These are phyloP conservation scores for Aldrovandia affinis DNA, from an alignment of 2,797 vertebrate species.

Conservation along the genomic window DNA sequence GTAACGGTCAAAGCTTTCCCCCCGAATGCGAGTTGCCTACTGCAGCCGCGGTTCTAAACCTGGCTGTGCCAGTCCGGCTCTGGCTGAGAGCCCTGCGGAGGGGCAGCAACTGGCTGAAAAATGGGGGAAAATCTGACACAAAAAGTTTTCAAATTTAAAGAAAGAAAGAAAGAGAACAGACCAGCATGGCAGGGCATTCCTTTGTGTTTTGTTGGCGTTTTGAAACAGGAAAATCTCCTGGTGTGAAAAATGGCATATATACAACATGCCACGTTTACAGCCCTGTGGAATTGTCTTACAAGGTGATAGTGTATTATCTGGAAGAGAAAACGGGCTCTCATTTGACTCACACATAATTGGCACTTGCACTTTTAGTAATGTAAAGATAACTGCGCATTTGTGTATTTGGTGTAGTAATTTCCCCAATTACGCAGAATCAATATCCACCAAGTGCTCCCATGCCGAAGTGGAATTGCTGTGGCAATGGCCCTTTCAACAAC, in stretches of 20 bases:
- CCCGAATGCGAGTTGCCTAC: too few relatives aligned
- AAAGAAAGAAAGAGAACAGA: too few relatives aligned
- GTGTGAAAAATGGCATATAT: not conserved
- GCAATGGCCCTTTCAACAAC: not conserved
- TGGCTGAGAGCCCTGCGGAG: not conserved
- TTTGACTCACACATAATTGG: not conserved
- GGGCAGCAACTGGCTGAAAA: too few relatives aligned
- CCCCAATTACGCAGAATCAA: not conserved
- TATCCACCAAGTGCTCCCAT: not conserved
- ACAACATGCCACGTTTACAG: not conserved
- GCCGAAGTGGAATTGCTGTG: not conserved
- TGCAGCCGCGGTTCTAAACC: too few relatives aligned
- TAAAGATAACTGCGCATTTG: not conserved
- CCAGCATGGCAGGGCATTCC: too few relatives aligned
- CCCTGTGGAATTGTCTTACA: not conserved
- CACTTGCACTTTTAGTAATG: not conserved
- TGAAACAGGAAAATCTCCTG: not conserved
- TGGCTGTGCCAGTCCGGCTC: too few relatives aligned
- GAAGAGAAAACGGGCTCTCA: not conserved
- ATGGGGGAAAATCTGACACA: too few relatives aligned
- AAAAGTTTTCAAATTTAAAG: too few relatives aligned
- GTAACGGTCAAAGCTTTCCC: too few relatives aligned
- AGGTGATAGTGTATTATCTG: not conserved
- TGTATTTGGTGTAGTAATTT: not conserved
- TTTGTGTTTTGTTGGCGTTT: not conserved